Conservation (phyloP, 2,888 invertebrate genomes). For the Caenorhabditis doughertyi region DNA sequence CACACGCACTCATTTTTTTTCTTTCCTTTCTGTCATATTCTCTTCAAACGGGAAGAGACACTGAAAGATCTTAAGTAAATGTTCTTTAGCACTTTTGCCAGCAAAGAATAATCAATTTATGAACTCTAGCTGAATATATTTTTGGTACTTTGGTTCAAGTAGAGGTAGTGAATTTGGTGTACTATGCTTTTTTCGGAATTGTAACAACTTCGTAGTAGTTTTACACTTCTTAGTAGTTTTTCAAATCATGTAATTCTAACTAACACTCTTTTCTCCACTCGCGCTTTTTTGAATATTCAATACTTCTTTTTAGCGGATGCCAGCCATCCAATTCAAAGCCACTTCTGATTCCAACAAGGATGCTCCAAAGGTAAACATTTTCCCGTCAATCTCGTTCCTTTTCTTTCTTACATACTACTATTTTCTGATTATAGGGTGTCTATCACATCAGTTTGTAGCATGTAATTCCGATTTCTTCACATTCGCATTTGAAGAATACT, state of each 20-base stretch:
- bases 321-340: conserved; percentile 32
- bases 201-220: too few relatives aligned
- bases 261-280: not conserved
- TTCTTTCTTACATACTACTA: not conserved
- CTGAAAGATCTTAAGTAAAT: not conserved
- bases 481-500: too few relatives aligned
- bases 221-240: too few relatives aligned
- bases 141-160: too few relatives aligned
- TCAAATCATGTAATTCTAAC: not conserved
- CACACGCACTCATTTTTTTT: conserved; percentile 14
- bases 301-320: conserved; percentile 14
- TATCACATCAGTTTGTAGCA: too few relatives aligned
- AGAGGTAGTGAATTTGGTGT: too few relatives aligned
- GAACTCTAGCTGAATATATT: too few relatives aligned
- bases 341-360: conserved; percentile 10
- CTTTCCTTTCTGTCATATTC: conserved; percentile 13
- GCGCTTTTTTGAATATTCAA: not conserved
- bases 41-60: not conserved
- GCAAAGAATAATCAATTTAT: too few relatives aligned
- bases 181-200: too few relatives aligned
- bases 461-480: too few relatives aligned
- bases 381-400: too few relatives aligned
- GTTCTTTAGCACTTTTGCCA: conserved; percentile 1
- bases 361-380: conserved; percentile 29
- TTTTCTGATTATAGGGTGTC: conserved; percentile 16